Conservation (phyloP, 1,140 invertebrate genomes). For the Drosophila lacteicornis region DNA sequence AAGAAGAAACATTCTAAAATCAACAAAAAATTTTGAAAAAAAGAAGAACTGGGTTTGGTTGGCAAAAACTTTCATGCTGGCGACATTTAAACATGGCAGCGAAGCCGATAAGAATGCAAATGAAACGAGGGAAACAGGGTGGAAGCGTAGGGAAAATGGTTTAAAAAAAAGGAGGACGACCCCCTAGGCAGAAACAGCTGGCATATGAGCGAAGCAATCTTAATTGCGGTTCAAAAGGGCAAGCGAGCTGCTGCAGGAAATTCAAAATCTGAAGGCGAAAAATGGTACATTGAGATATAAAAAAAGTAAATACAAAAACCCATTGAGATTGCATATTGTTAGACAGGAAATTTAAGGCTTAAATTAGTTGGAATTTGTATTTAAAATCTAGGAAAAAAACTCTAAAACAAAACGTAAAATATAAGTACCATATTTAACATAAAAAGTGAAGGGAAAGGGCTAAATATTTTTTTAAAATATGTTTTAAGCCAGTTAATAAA, state of each 20-base stretch:
- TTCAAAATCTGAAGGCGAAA: slow-evolving; percentile 43
- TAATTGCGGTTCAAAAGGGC: slow-evolving; percentile 75
- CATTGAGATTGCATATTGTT: neutral
- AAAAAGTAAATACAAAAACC: slow-evolving; percentile 26
- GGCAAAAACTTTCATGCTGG: slow-evolving; percentile 69
- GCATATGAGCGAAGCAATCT: slow-evolving; percentile 60
- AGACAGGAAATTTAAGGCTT: slow-evolving; percentile 1
- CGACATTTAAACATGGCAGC: slow-evolving; percentile 68
- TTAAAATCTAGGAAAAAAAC: neutral
- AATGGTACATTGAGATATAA: slow-evolving; percentile 54
- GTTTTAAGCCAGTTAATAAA: too few relatives aligned
- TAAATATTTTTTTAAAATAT: neutral
- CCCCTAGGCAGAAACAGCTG: slow-evolving; percentile 36
- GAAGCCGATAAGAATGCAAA: slow-evolving; percentile 78
- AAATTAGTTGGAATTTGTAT: neutral
- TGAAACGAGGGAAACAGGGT: slow-evolving; percentile 50
- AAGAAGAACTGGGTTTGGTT: slow-evolving; percentile 4
- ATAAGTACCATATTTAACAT: neutral
- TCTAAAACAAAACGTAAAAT: neutral
- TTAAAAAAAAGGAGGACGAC: neutral
- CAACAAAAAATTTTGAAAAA: slow-evolving; percentile 32
- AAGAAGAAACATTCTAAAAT: slow-evolving; percentile 73
- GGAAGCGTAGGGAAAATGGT: slow-evolving; percentile 11
- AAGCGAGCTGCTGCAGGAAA: slow-evolving; percentile 37
- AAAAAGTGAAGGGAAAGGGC: too few relatives aligned